These are phyloP conservation scores for Oryzias curvinotus DNA, from an alignment of 2,113 vertebrate genomes.

Conservation along the genomic window DNA sequence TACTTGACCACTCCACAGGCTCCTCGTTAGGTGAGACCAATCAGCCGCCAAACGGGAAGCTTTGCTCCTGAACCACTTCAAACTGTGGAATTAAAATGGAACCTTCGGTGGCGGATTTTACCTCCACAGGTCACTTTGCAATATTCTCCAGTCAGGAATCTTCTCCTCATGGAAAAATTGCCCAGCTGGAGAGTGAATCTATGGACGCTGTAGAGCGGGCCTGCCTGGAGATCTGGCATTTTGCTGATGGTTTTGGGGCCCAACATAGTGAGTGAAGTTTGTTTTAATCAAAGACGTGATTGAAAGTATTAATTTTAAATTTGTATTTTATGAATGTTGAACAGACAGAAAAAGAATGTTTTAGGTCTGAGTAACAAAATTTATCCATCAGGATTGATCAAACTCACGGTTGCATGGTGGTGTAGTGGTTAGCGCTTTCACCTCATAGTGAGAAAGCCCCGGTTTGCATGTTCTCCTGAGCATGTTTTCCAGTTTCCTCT, in stretches of 20 bases:
- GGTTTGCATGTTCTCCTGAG: no score
- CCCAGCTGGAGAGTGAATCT: conserved; percentile 68
- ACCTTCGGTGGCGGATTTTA: background rate
- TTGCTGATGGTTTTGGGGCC: background rate
- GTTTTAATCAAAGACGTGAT: background rate
- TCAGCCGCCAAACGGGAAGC: background rate
- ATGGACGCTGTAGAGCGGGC: conserved; percentile 60
- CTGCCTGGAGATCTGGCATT: conserved; percentile 76
- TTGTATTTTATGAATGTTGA: no score
- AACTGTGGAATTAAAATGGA: no score
- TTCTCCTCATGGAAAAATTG: background rate
- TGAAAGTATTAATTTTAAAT: no score
- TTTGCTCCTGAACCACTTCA: background rate
- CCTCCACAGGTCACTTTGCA: conserved; percentile 72
- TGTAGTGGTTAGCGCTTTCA: no score
- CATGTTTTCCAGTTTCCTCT: no score
- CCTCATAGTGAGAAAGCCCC: no score
- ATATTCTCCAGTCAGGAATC: background rate
- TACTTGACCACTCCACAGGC: conserved; percentile 67
- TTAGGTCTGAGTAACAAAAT: no score
- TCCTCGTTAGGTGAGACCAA: conserved; percentile 61
- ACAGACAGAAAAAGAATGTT: no score
- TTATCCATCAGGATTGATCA: no score
- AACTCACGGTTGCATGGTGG: no score
- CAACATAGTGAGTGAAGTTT: conserved; percentile 1